Conservation (phyloP, 2,888 invertebrate genomes). For the Elegia similella region DNA sequence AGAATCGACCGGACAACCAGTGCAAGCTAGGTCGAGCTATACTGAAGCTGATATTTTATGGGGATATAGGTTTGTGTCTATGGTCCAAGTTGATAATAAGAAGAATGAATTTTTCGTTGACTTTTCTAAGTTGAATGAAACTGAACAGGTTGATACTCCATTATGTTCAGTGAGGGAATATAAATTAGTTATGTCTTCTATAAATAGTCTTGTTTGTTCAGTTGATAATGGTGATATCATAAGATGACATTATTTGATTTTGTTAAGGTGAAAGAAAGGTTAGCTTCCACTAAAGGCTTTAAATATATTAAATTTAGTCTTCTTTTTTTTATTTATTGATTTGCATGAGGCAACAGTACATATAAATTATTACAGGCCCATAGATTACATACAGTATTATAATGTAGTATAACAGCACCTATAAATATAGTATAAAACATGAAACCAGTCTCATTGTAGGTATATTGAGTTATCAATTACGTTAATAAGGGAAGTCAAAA, state of each 20-base stretch:
- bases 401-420: too few species aligned
- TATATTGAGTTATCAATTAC: too few species aligned
- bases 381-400: too few species aligned
- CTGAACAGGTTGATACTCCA: conserved; percentile 92
- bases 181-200: conserved; percentile 41
- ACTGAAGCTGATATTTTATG: conserved; percentile 90
- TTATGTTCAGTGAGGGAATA: conserved; percentile 89
- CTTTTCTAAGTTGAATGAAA: conserved; percentile 93
- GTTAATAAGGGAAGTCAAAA: too few species aligned
- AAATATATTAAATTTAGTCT: too few species aligned
- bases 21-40: conserved; percentile 92
- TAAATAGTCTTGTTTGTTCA: conserved; percentile 20
- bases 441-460: too few species aligned
- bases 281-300: not conserved
- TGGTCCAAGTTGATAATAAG: conserved; percentile 88
- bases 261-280: not conserved
- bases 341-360: too few species aligned
- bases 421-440: too few species aligned
- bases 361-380: too few species aligned
- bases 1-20: conserved; percentile 92
- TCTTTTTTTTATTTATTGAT: too few species aligned
- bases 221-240: conserved; percentile 8
- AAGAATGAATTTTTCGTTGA: conserved; percentile 90
- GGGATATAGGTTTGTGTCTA: conserved; percentile 92
- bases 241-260: not conserved